Evolutionary conservation across 2,113 vertebrate genomes (phyloP).

Genomic region (rabbit (Oryctolagus cuniculus)): mOryCun1.1 NC_091452.1:16232501-16233000

Average conservation of each 20-base stretch:
- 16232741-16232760: conserved; percentile 24
- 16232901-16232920: conserved; percentile 91
- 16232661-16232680: background rate
- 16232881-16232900: fast-evolving
- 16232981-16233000: conserved; percentile 94
- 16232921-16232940: conserved; percentile 91
- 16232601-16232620: background rate
- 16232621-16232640: background rate
- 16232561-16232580: background rate
- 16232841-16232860: background rate
- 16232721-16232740: background rate
- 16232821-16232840: background rate
- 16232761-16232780: background rate
- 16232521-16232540: background rate
- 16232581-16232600: background rate
- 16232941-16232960: conserved; percentile 93
- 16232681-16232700: background rate
- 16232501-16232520: background rate
- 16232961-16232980: conserved; percentile 92
- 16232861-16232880: background rate
- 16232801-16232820: background rate
- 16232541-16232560: background rate
- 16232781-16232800: background rate
- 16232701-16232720: background rate
- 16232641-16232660: background rate